Evolutionary conservation across 2,888 invertebrate genomes (phyloP).

Genomic region (Listrodromus nycthemerus): DNA sequence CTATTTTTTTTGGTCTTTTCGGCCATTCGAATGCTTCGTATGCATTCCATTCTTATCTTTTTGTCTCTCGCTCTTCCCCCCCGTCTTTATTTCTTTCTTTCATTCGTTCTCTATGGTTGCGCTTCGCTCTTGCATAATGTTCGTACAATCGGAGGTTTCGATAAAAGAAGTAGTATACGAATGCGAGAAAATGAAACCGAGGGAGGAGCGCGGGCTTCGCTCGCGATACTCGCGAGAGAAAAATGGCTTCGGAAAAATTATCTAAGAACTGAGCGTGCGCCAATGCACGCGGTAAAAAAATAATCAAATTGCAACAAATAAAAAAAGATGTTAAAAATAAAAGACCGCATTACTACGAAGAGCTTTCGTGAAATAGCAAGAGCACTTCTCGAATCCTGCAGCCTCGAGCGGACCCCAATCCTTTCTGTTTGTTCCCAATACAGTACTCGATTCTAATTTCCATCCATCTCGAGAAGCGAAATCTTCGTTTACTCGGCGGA

Average conservation of each 20-base stretch:
- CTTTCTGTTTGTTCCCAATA: not conserved
- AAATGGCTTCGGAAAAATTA: slow-evolving; percentile 34
- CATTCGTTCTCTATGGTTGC: slow-evolving; percentile 21
- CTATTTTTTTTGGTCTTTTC: slow-evolving; percentile 4
- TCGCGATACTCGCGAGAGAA: slow-evolving; percentile 33
- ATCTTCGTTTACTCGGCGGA: slow-evolving; percentile 1
- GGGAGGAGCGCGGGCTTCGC: slow-evolving; percentile 6
- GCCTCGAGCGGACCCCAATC: not conserved
- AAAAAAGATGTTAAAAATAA: not conserved
- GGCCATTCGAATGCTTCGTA: not conserved
- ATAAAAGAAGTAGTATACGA: slow-evolving; percentile 48
- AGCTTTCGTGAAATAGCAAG: slow-evolving; percentile 30
- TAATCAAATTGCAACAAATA: not conserved
- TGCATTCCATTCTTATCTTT: not conserved
- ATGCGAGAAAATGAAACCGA: slow-evolving; percentile 41
- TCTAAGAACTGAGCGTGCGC: slow-evolving; percentile 34
- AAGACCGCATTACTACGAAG: slow-evolving; percentile 11
- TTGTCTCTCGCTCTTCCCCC: not conserved
- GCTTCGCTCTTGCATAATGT: slow-evolving; percentile 23
- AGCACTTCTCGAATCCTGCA: not conserved
- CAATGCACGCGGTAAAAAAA: not conserved
- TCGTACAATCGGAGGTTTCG: slow-evolving; percentile 46
- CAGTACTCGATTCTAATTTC: not conserved
- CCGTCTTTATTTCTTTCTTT: slow-evolving; percentile 9
- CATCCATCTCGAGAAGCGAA: not conserved